Conservation (phyloP, 2,888 invertebrate genomes). For the Acleris literana region DNA sequence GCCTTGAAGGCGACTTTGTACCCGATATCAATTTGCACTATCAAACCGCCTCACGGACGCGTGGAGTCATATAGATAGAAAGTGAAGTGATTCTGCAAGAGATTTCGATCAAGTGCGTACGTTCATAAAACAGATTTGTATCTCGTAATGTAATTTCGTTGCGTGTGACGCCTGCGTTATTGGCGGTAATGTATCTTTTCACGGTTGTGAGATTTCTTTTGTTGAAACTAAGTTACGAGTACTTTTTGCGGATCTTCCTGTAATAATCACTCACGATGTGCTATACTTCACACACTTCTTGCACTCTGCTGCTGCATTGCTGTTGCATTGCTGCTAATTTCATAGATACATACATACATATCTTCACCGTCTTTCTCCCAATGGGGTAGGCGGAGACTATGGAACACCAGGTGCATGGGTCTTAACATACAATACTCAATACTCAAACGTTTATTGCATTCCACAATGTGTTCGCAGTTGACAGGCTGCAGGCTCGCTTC, state of each 20-base stretch:
- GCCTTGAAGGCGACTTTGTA: not conserved
- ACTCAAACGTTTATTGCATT: no score
- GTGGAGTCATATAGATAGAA: slow-evolving; percentile 42
- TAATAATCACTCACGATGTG: no score
- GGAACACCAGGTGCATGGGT: no score
- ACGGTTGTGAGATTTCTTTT: slow-evolving; percentile 47
- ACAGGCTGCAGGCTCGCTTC: no score
- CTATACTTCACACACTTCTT: no score
- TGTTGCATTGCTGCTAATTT: no score
- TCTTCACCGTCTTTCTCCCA: no score
- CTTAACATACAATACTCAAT: no score
- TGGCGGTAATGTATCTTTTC: slow-evolving; percentile 44
- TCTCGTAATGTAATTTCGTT: slow-evolving; percentile 44
- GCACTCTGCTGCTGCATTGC: no score
- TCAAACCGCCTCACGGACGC: slow-evolving; percentile 2
- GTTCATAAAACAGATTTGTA: slow-evolving; percentile 44
- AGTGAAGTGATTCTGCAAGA: slow-evolving; percentile 45
- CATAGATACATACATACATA: no score
- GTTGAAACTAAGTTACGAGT: slow-evolving; percentile 18
- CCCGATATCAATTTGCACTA: slow-evolving; percentile 2
- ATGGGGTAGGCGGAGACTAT: no score
- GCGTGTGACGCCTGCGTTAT: slow-evolving; percentile 50
- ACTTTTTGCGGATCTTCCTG: not conserved
- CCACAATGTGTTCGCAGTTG: no score
- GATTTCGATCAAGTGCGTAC: slow-evolving; percentile 46